These are phyloP conservation scores for Molossus molossus DNA, from an alignment of 2,797 vertebrate species.

Conservation along the genomic window DNA sequence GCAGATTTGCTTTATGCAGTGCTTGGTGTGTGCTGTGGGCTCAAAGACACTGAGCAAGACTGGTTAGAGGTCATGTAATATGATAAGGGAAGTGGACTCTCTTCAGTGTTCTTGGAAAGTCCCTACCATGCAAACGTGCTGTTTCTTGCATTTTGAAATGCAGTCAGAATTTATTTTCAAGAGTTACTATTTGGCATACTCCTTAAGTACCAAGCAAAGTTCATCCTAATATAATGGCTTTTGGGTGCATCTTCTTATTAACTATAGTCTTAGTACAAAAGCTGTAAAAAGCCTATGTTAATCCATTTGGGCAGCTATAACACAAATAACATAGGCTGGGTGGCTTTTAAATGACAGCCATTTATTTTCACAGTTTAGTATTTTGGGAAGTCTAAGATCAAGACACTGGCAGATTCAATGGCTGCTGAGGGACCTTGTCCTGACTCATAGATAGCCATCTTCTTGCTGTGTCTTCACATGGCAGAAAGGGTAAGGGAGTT, in stretches of 20 bases:
- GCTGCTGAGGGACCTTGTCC: neutral
- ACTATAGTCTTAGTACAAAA: neutral
- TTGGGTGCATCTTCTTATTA: neutral
- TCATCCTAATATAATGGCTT: slow-evolving; percentile 40
- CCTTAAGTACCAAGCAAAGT: neutral
- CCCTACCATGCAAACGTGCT: neutral
- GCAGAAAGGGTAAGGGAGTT: neutral
- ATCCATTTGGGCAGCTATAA: neutral
- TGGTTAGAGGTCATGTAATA: neutral
- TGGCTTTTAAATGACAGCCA: neutral
- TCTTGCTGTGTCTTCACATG: neutral
- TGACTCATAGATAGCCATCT: neutral
- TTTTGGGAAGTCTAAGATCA: neutral
- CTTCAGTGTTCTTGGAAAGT: slow-evolving; percentile 22
- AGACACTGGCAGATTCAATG: neutral
- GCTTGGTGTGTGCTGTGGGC: neutral
- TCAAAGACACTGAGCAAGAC: neutral
- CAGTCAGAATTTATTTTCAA: slow-evolving; percentile 1
- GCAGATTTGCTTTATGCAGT: neutral
- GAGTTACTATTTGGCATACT: neutral
- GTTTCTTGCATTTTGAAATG: slow-evolving; percentile 58
- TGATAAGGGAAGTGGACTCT: neutral
- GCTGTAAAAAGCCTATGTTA: neutral
- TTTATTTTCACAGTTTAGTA: neutral
- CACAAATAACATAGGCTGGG: neutral